Evolutionary conservation across 2,113 vertebrate genomes (phyloP).

Genomic region (Amphiprion ocellaris): DNA sequence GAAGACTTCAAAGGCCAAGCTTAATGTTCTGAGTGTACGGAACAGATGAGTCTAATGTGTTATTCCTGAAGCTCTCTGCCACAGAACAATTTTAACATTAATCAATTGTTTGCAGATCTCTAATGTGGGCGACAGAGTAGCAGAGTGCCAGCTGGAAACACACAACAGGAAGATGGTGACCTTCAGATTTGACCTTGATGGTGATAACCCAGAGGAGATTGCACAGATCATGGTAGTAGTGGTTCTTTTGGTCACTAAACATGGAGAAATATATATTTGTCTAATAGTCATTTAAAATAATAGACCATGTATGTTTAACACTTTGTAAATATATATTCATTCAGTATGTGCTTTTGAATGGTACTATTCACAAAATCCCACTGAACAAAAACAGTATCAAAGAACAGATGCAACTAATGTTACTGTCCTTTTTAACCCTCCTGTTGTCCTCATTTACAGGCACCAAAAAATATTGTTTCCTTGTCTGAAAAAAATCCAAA

Average conservation of each 20-base stretch:
- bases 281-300: no score
- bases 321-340: no score
- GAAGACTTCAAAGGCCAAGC: conserved; percentile 91
- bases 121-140: conserved; percentile 95
- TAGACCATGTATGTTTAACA: no score
- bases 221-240: conserved; percentile 94
- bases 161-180: conserved; percentile 99
- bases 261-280: no score
- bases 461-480: no score
- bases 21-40: conserved; percentile 94
- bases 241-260: conserved; percentile 1
- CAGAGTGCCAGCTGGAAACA: conserved; percentile 98
- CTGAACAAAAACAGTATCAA: no score
- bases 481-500: no score
- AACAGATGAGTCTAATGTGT: background rate
- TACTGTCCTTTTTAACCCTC: no score
- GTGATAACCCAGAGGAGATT: conserved; percentile 98
- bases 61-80: background rate
- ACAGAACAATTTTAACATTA: background rate
- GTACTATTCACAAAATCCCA: no score
- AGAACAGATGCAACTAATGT: no score
- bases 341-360: no score
- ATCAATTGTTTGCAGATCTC: conserved; percentile 87
- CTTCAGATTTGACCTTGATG: conserved; percentile 98
- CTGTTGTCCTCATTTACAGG: no score